Evolutionary conservation across 64 coral and sea anemone genomes (phyloP).

Genomic region (Trachythela sp.): DNA sequence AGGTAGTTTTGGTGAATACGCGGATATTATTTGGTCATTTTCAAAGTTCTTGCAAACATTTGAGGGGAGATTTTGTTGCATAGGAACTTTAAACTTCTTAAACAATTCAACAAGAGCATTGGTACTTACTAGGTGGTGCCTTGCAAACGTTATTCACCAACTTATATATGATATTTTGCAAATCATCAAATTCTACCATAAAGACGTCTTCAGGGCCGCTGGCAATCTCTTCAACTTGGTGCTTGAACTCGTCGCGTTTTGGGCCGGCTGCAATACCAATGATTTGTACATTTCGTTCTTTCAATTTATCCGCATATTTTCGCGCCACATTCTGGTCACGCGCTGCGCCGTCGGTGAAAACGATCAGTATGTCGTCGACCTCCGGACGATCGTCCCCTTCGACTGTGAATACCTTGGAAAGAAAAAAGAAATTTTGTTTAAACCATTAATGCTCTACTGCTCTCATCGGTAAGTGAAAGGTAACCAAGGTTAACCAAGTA

Average conservation of each 20-base stretch:
- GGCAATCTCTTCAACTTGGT: neutral
- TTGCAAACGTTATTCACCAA: neutral
- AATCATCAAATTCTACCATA: conserved; percentile 6
- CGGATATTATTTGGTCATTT: too few species aligned
- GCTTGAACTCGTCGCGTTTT: neutral
- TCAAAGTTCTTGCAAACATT: too few species aligned
- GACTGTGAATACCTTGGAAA: neutral
- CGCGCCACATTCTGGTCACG: neutral
- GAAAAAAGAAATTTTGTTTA: neutral
- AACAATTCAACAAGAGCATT: neutral
- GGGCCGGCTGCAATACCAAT: neutral
- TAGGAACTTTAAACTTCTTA: too few species aligned
- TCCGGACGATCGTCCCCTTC: neutral
- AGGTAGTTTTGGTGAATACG: too few species aligned
- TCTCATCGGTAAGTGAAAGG: too few species aligned
- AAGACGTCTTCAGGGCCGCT: neutral
- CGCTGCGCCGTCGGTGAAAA: neutral
- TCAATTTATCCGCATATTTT: neutral
- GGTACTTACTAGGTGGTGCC: neutral
- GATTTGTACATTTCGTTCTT: neutral
- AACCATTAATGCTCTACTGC: neutral
- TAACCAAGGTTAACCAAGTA: too few species aligned
- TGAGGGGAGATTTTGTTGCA: too few species aligned
- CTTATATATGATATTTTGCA: neutral
- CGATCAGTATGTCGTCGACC: neutral